Evolutionary conservation across 1,140 invertebrate species (phyloP), one percentile per base, ranked within the genome.

Genomic region (Drosophila pandora): DNA sequence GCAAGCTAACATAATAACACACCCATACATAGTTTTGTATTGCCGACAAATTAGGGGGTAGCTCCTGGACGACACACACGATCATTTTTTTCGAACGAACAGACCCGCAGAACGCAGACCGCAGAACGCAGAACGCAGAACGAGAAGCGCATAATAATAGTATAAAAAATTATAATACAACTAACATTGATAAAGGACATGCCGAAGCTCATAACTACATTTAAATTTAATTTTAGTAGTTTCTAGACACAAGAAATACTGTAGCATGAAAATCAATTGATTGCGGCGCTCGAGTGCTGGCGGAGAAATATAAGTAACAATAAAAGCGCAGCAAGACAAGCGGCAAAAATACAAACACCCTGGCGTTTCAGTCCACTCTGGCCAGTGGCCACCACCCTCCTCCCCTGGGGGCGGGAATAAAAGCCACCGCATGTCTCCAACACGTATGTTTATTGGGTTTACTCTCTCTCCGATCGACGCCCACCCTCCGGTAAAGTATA

Each of bases 171-270:
- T 76, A 80, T 61, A 85, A 87, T 75, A 85, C 57, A 47, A 73
- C 39, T 37, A 76, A 55, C 69, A 81, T 64, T 74, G 59, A 75
- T 57, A 75, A 62, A 47, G 47, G 30, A 70, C 48, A 63, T 59
- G 65, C 41, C 50, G 37, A 67, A 79, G 52, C 75, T 88, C 78
- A 87, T 88, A 87, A 82, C 83, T 87, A 87, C 78, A 88, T 88
- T 87, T 87, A 88, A 87, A 88, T 87, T 87, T 88, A 88, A 88
- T 87, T 87, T 87, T 88, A 88, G 83, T 87, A 87, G 82, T 88
- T 87, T 82, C 83, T 87, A 87, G 82, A 88, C 82, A 88, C 83
- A 78, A 76, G 72, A 85, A 81, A 87, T 87, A 87, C 80, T 88
- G 82, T 87, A 87, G 82, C 78, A 88, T 83, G 82, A 87, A 85